Evolutionary conservation across 2,888 invertebrate species (phyloP).

Genomic region (Cryptocephalus primarius): DNA sequence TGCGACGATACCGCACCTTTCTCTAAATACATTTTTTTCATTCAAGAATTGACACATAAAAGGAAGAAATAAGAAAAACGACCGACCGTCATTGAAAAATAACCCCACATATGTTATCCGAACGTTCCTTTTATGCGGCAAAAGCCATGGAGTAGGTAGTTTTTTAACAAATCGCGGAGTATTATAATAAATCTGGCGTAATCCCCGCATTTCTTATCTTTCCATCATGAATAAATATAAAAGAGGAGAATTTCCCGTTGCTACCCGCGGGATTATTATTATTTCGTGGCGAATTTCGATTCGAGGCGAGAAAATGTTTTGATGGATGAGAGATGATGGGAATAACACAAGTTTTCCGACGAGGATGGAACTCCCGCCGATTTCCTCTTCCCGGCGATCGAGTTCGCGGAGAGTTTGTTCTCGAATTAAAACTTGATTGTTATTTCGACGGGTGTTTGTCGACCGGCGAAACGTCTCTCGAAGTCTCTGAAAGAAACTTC

Average conservation of each 20-base stretch:
- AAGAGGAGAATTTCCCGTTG: constrained; percentile 5
- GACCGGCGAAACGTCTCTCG: no score
- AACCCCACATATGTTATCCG: constrained; percentile 5
- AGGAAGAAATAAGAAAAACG: constrained; percentile 5
- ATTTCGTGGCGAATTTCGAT: constrained; percentile 11
- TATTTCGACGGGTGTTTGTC: no score
- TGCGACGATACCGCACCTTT: not conserved
- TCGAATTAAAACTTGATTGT: no score
- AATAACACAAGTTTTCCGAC: constrained; percentile 8
- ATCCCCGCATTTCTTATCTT: constrained; percentile 6
- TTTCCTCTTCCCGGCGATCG: no score
- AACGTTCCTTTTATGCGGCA: constrained; percentile 3
- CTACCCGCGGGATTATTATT: constrained; percentile 10
- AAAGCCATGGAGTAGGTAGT: constrained; percentile 6
- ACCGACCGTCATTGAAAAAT: constrained; percentile 6
- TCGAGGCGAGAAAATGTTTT: constrained; percentile 12
- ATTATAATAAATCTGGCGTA: constrained; percentile 8
- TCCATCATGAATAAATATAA: constrained; percentile 7
- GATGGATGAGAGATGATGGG: constrained; percentile 11
- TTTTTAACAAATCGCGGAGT: constrained; percentile 6
- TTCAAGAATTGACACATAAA: not conserved
- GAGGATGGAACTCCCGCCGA: no score
- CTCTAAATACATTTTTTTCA: not conserved
- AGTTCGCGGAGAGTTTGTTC: no score
- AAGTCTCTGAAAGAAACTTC: no score